These are phyloP conservation scores for Bothrops jararaca DNA, from an alignment of 2,113 vertebrate genomes.

Conservation along the genomic window DNA sequence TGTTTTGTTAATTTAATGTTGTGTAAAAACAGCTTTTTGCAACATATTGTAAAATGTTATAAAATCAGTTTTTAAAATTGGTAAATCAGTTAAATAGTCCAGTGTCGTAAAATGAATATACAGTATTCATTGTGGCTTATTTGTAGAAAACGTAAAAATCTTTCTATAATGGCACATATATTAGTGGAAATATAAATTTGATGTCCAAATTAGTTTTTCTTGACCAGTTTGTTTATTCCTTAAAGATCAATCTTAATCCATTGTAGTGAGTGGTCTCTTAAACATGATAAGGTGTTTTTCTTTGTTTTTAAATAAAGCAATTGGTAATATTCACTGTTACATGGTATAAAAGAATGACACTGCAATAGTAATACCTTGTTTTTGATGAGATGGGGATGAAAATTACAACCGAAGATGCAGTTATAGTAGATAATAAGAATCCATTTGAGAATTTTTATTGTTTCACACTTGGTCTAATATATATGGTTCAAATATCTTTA, in stretches of 20 bases:
- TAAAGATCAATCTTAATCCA: not conserved
- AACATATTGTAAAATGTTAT: not conserved
- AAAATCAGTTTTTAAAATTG: not conserved
- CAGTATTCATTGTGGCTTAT: not conserved
- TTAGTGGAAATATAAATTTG: not conserved
- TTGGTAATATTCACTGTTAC: not conserved
- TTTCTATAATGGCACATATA: not conserved
- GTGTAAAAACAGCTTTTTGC: not conserved
- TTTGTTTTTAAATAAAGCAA: not conserved
- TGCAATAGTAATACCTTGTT: not conserved
- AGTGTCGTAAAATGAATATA: not conserved
- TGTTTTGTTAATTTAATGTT: not conserved
- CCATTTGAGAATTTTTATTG: not conserved
- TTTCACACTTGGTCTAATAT: not conserved
- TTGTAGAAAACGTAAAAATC: not conserved
- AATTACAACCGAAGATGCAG: constrained; percentile 11
- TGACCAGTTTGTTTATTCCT: not conserved
- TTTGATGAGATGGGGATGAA: not conserved
- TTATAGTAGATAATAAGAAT: constrained; percentile 25
- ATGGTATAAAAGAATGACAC: not conserved
- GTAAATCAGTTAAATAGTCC: not conserved
- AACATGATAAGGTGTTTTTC: not conserved
- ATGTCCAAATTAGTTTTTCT: not conserved
- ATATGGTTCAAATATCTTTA: not conserved
- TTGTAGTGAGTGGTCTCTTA: not conserved